Evolutionary conservation across 1,140 invertebrate genomes (phyloP).

Genomic region (Sminthurinus signatus): DNA sequence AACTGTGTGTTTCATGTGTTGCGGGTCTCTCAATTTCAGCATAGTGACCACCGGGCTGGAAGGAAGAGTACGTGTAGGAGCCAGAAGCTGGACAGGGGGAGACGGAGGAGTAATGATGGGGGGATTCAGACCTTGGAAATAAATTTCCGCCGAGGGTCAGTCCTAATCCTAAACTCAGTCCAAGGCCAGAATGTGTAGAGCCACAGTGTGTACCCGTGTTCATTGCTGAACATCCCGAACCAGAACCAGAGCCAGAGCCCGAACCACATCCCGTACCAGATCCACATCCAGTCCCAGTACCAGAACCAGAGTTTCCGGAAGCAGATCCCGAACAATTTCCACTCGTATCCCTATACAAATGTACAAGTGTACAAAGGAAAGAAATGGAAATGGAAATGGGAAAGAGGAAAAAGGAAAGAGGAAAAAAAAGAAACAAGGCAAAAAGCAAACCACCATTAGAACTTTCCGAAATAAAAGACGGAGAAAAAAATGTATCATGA

Average conservation of each 20-base stretch:
- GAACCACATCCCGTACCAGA: slow-evolving; percentile 25
- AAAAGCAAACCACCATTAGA: slow-evolving; percentile 7
- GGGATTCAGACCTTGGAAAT: slow-evolving; percentile 37
- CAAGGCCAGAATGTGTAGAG: slow-evolving; percentile 28
- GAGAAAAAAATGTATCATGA: no score
- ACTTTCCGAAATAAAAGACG: slow-evolving; percentile 1
- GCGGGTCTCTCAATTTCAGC: slow-evolving; percentile 35
- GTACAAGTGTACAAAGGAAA: slow-evolving; percentile 11
- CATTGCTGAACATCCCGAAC: no score
- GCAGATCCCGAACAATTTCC: slow-evolving; percentile 39
- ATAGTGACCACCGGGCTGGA: slow-evolving; percentile 32
- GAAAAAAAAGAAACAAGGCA: no score
- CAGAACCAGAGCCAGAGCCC: no score
- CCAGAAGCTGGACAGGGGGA: slow-evolving; percentile 27
- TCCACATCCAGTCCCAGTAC: slow-evolving; percentile 34
- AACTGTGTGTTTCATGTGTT: slow-evolving; percentile 50
- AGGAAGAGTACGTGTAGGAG: slow-evolving; percentile 37
- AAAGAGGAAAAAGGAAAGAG: neutral
- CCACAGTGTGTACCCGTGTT: no score
- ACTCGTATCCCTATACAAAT: slow-evolving; percentile 36
- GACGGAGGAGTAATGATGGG: slow-evolving; percentile 40
- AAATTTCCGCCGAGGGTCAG: slow-evolving; percentile 31
- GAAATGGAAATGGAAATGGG: no score
- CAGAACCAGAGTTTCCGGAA: no score
- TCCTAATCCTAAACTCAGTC: slow-evolving; percentile 23